Conservation (phyloP, 2,888 invertebrate species). For the Thymelicus sylvestris region DNA sequence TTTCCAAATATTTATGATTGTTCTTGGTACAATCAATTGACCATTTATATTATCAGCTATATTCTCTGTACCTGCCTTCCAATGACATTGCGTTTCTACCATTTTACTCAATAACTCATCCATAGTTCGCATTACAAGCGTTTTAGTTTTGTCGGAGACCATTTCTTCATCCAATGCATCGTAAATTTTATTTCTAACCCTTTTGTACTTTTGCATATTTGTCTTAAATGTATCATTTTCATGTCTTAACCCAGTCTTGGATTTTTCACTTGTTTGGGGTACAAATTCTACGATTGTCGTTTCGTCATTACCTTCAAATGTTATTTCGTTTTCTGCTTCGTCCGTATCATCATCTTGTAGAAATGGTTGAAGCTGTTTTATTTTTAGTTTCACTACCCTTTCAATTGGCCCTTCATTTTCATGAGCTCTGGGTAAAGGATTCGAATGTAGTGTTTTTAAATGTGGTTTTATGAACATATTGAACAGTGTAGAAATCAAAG, state of each 20-base stretch:
- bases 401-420: conserved; percentile 45
- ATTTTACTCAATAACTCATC: conserved; percentile 61
- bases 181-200: conserved; percentile 56
- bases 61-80: conserved; percentile 7
- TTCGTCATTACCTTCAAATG: conserved; percentile 53
- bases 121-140: conserved; percentile 55
- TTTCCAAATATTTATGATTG: conserved; percentile 43
- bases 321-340: conserved; percentile 44
- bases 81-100: conserved; percentile 55
- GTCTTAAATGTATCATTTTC: conserved; percentile 44
- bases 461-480: conserved; percentile 52
- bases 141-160: conserved; percentile 55
- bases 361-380: conserved; percentile 52
- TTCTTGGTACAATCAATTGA: conserved; percentile 17
- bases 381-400: conserved; percentile 51
- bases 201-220: conserved; percentile 57
- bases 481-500: conserved; percentile 49
- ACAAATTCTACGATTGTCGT: conserved; percentile 63
- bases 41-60: background rate
- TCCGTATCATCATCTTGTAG: conserved; percentile 55
- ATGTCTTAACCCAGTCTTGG: conserved; percentile 19
- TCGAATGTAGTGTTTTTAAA: conserved; percentile 39
- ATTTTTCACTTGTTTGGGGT: conserved; percentile 42
- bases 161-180: conserved; percentile 54
- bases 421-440: conserved; percentile 29